A percentile compares a stretch with the other conserved stretches of the same genome.
Evolutionary conservation across 1,140 invertebrate species (phyloP).

Genomic region (Bradynema listronoti): DNA sequence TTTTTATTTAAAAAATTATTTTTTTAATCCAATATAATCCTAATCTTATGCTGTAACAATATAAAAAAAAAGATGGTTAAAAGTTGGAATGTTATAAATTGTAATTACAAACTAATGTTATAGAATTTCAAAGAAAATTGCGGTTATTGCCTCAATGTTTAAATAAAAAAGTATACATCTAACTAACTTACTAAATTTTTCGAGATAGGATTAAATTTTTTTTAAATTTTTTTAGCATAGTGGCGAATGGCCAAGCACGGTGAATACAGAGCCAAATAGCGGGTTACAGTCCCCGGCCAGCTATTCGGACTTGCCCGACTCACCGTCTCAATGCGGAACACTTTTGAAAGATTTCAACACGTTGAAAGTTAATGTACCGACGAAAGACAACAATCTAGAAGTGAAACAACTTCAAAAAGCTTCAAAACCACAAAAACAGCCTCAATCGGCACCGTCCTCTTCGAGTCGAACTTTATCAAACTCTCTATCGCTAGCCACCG

Average conservation of each 20-base stretch:
- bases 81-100: neutral
- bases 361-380: neutral
- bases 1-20: no score
- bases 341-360: constrained; percentile 4
- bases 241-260: neutral
- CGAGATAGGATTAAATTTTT: neutral
- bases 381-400: neutral
- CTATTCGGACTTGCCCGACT: constrained; percentile 23
- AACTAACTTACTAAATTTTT: neutral
- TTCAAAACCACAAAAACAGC: neutral
- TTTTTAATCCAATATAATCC: no score
- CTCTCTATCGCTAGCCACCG: no score
- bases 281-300: constrained; percentile 18
- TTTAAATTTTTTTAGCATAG: constrained; percentile 2
- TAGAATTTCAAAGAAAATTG: neutral
- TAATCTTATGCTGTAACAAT: no score
- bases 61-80: neutral
- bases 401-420: neutral
- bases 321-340: constrained; percentile 20
- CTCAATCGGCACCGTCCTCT: neutral
- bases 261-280: constrained; percentile 10
- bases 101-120: neutral
- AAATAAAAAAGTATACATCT: neutral
- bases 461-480: neutral
- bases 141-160: neutral